Evolutionary conservation across 2,113 vertebrate species (phyloP).

Genomic region (Notiomystis cincta): DNA sequence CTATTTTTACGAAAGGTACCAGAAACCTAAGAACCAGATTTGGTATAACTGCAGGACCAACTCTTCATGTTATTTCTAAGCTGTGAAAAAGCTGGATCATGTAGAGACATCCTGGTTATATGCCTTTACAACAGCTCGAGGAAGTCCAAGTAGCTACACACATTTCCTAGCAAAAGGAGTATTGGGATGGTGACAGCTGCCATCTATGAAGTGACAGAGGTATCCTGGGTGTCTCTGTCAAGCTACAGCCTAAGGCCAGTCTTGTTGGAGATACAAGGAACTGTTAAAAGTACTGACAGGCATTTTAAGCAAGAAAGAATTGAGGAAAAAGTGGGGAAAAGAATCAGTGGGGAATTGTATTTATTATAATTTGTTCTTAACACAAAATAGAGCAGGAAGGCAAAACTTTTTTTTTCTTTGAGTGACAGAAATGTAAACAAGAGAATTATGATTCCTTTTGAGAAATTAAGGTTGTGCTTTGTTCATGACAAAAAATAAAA

Average conservation of each 20-base stretch:
- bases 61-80: not conserved
- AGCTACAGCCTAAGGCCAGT: constrained; percentile 69
- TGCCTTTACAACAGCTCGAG: not conserved
- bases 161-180: constrained; percentile 13
- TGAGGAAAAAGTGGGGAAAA: constrained; percentile 14
- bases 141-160: not conserved
- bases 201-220: constrained; percentile 41
- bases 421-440: constrained; percentile 57
- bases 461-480: constrained; percentile 35
- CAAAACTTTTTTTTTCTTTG: constrained; percentile 21
- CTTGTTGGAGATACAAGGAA: constrained; percentile 66
- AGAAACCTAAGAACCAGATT: not conserved
- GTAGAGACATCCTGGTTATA: not conserved
- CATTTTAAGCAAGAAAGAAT: constrained; percentile 64
- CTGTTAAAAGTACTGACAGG: constrained; percentile 66
- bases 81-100: not conserved
- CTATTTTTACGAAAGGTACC: not conserved
- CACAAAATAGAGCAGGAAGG: not conserved
- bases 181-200: constrained; percentile 59
- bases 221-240: constrained; percentile 70
- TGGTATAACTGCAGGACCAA: not conserved
- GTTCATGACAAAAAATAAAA: constrained; percentile 19
- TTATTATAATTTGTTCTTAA: constrained; percentile 38
- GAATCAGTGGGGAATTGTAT: not conserved
- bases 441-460: constrained; percentile 50